Base-by-base conservation (phyloP, 2,113 vertebrate species). In the Anthoscopus minutus region DNA sequence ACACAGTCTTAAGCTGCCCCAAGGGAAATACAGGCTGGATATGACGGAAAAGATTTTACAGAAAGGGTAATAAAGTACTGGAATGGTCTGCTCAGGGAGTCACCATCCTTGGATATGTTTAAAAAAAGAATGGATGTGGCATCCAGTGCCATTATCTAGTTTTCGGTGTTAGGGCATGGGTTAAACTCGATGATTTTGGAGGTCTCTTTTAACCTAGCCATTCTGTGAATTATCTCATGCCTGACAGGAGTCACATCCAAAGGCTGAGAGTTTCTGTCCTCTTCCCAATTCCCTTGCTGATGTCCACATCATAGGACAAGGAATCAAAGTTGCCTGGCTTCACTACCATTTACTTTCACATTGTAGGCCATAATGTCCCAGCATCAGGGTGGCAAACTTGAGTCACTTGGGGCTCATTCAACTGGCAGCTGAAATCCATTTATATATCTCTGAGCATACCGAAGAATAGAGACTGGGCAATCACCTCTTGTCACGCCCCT, bases 311-410 rank as follows among this genome's bases (percentile, higher is more conserved):
- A 5, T 16, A 42, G 24, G 13, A 47, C 20, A 61, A 10, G 13
- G 4, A 51, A n/a, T 35, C 13, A 13, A 11, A 50, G 16, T 4
- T 25, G 4, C 33, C 14, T 38, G 33, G 22, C 18, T 62, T 54
- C n/a, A 33, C 48, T 33, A 38, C 5, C 38, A 27, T 54, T 22
- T 18, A 15, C 9, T 45, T 62, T 72, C 22, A 7, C 18, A 38
- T 14, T 0, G 1, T 27, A 27, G 57, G 38, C 21, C 27, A 33
- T 11, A 22, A 27, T 22, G 62, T 4, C 17, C 28, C n/a, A 62
- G n/a, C 2, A 31, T 53, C 27, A 25, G 27, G 10, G 33, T 3
- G 1, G 18, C 22, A 6, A 9, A 22, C n/a, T n/a, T n/a, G n/a
- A n/a, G 9, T 33, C 33, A 53, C 33, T 9, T 1, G 0, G n/a